Evolutionary conservation across 2,888 invertebrate species (phyloP).

Genomic region (Agapetus fuscipes): DNA sequence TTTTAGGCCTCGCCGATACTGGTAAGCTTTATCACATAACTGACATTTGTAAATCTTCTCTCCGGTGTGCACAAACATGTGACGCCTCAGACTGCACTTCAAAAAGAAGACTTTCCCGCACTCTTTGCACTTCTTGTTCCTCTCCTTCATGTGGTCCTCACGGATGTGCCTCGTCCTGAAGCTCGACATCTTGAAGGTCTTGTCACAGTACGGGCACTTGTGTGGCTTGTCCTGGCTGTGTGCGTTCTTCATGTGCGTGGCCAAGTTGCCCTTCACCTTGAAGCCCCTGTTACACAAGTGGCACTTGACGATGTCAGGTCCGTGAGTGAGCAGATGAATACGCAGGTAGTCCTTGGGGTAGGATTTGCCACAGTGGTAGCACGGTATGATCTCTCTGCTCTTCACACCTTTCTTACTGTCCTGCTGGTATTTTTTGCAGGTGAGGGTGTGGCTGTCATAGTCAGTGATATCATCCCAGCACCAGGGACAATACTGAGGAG

Average conservation of each 20-base stretch:
- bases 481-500: background rate
- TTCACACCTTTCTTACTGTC: too few species aligned
- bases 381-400: too few species aligned
- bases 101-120: background rate
- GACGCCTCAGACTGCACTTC: background rate
- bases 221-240: background rate
- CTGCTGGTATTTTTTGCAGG: background rate
- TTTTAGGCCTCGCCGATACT: background rate
- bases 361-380: background rate
- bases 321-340: background rate
- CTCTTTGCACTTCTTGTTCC: background rate
- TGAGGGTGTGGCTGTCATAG: background rate
- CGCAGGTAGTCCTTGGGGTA: background rate
- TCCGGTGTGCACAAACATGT: background rate
- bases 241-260: background rate
- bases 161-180: background rate
- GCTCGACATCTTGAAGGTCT: background rate
- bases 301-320: background rate
- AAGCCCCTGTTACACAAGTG: background rate
- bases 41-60: background rate
- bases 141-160: background rate
- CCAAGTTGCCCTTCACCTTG: background rate
- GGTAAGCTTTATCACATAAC: background rate
- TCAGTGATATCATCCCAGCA: background rate
- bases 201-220: background rate